Conservation (phyloP, 2,113 vertebrate species). For the Mungos mungo region DNA sequence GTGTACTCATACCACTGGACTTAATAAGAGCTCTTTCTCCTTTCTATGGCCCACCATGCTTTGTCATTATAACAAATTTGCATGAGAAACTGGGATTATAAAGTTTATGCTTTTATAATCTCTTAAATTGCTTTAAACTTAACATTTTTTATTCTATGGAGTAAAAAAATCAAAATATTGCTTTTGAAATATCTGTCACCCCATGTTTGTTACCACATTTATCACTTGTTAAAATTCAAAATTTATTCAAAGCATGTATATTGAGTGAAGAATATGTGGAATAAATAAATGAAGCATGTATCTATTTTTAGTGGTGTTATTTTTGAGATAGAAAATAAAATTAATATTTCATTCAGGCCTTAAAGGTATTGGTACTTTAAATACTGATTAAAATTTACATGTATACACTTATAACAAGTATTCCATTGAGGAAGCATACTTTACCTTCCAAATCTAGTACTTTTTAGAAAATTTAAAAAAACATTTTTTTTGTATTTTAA, state of each 20-base stretch:
- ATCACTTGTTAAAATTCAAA: background rate
- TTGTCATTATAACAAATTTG: background rate
- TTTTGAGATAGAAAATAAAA: conserved; percentile 41
- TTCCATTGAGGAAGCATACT: background rate
- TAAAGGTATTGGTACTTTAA: conserved; percentile 39
- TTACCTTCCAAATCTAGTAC: background rate
- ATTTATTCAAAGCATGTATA: background rate
- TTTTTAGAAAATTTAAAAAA: background rate
- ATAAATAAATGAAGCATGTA: background rate
- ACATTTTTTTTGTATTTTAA: background rate
- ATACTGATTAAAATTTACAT: background rate
- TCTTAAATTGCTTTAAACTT: background rate
- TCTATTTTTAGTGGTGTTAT: background rate
- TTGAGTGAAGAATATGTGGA: background rate
- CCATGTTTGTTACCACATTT: background rate
- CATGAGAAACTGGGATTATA: background rate
- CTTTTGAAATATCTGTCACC: background rate
- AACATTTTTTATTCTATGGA: background rate
- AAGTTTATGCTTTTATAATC: background rate
- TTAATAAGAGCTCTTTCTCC: background rate
- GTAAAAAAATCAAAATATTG: background rate
- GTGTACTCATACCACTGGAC: background rate
- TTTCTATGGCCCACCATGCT: background rate
- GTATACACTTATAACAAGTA: background rate
- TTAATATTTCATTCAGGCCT: conserved; percentile 21